Conservation (phyloP, 2,113 vertebrate species). For the Cyanoramphus novaezelandiae region DNA sequence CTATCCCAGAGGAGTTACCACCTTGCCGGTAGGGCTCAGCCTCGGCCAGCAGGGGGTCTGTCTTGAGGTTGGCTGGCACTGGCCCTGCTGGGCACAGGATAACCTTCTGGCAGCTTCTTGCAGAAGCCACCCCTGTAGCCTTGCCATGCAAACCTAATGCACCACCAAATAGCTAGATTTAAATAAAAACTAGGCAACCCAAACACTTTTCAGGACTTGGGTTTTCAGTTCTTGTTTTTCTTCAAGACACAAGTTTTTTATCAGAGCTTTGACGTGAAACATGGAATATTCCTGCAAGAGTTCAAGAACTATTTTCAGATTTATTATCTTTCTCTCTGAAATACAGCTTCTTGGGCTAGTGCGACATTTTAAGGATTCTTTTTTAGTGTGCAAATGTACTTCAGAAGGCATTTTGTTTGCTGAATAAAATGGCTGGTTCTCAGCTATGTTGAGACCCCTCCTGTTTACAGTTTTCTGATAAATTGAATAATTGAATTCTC, state of each 20-base stretch:
- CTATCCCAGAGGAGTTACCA: neutral
- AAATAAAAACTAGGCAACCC: neutral
- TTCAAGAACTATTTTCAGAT: neutral
- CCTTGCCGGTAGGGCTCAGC: accelerated
- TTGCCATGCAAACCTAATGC: neutral
- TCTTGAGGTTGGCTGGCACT: neutral
- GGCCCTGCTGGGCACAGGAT: neutral
- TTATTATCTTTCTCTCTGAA: neutral
- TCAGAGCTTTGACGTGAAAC: neutral
- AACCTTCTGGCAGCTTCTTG: neutral
- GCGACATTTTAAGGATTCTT: neutral
- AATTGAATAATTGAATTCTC: neutral
- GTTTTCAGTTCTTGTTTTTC: neutral
- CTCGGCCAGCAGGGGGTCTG: accelerated
- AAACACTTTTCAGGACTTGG: neutral
- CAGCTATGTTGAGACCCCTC: neutral
- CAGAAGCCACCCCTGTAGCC: neutral
- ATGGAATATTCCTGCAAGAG: neutral
- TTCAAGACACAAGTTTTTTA: neutral
- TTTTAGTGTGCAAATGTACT: neutral
- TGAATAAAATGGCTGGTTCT: neutral
- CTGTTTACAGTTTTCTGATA: neutral
- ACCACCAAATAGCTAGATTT: neutral
- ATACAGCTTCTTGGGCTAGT: neutral
- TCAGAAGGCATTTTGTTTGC: neutral